Evolutionary conservation across 2,797 vertebrate genomes (phyloP), one percentile per base, ranked within the genome.

Genomic region (Coilia nasus): DNA sequence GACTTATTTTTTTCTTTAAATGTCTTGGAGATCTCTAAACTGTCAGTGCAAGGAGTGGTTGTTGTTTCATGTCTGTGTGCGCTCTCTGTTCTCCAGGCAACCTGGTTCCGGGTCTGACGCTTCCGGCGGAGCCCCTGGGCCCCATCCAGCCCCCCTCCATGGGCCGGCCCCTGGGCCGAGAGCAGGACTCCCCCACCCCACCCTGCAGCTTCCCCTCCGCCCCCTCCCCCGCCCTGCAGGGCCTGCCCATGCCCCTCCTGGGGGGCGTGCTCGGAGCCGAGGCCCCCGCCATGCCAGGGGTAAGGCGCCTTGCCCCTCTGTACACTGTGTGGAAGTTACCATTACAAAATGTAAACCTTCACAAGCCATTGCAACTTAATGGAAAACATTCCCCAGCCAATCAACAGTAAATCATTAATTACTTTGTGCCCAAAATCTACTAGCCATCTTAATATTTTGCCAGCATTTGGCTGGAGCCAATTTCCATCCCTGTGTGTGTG

Each of bases 211-310:
- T 95, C 82, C 86, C 96, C 21, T 95, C 94, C 88, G 93, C 93
- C 81, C 92, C 95, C 60, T 93, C 96, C 71, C 92, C 95, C 82
- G 90, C 93, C 3, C 88, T 95, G 59, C 96, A 94, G 87, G 95
- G 95, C 81, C 85, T 96, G 75, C 94, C 94, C 60, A 89, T 95
- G 87, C 93, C 97, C 47, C 90, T 96, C 84, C 91, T 97, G 89
- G 94, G 95, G 3, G 89, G 94, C 0, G 89, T 95, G 90, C 93
- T 97, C 54, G 93, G 95, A 60, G 92, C 95, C 93, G 91, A 96
- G 90, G 91, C 94, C 87, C 86, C 92, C 88, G 17, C 92, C 90
- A 10, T 94, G 50, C 87, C 96, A 17, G 94, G 95, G 95, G 97
- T 97, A 90, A 96, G 96, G 44, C 83, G 78, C n/a, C 10, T n/a